Percentiles rank a stretch among this genome's conserved stretches.
phyloP scores from a whole-genome alignment of 1,140 invertebrate genomes.

The Caligus rogercresseyi region DNA sequence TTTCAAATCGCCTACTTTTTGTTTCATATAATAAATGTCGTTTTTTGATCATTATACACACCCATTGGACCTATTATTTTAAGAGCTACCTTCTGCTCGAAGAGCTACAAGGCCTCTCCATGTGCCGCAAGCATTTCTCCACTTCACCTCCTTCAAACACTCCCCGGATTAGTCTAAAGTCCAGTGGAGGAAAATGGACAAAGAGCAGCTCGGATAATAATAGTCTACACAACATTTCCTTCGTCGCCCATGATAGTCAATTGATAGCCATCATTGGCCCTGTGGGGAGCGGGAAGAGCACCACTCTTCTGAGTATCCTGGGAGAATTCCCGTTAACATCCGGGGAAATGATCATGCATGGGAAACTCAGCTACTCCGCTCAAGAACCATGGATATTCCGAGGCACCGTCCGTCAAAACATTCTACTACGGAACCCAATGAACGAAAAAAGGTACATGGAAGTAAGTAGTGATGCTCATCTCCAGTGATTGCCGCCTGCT shows the following conservation, averaged over 20 bases:
- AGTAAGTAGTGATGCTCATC: too few relatives aligned
- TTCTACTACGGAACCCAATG: conserved; percentile 58
- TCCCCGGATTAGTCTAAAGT: not conserved
- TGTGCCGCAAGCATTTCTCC: not conserved
- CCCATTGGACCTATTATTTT: too few relatives aligned
- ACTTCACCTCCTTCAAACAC: not conserved
- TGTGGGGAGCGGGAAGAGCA: conserved; percentile 60
- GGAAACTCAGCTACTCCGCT: conserved; percentile 69
- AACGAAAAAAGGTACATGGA: conserved; percentile 48
- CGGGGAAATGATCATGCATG: conserved; percentile 48
- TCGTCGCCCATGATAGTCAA: conserved; percentile 26
- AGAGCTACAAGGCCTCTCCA: not conserved
- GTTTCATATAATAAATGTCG: too few relatives aligned
- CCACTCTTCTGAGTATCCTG: conserved; percentile 58
- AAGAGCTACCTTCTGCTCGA: too few relatives aligned
- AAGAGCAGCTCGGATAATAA: conserved; percentile 16
- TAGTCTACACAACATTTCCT: conserved; percentile 23
- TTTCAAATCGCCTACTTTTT: too few relatives aligned
- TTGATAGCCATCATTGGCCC: conserved; percentile 53
- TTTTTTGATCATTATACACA: too few relatives aligned
- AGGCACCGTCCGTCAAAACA: conserved; percentile 52
- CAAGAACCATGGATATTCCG: conserved; percentile 73
- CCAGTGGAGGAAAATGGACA: not conserved
- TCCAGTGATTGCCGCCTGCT: too few relatives aligned
- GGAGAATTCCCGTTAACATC: conserved; percentile 49